These are phyloP conservation scores for Antennarius maculatus DNA, from an alignment of 2,797 vertebrate species.

Conservation along the genomic window DNA sequence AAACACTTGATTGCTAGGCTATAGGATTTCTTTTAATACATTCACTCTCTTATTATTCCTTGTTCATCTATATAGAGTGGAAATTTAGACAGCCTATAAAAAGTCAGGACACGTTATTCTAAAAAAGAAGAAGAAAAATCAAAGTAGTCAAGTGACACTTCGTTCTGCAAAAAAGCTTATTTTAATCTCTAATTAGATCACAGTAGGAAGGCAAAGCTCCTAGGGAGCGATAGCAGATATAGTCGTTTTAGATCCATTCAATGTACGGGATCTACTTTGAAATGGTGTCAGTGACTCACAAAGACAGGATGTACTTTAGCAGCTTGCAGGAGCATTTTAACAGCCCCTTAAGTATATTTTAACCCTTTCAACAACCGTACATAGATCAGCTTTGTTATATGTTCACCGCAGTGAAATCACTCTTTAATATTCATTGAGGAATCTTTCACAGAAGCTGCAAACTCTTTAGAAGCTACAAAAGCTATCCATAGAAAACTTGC, in stretches of 20 bases:
- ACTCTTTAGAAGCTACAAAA: constrained; percentile 7
- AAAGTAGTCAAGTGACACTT: constrained; percentile 45
- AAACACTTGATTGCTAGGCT: constrained; percentile 53
- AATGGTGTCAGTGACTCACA: constrained; percentile 55
- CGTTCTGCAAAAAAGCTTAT: constrained; percentile 43
- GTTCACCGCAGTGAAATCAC: background rate
- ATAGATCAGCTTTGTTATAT: background rate
- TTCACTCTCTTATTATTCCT: constrained; percentile 36
- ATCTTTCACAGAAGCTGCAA: background rate
- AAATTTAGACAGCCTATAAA: constrained; percentile 37
- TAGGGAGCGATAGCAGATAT: constrained; percentile 40
- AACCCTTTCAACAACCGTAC: constrained; percentile 27
- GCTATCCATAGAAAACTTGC: constrained; percentile 2
- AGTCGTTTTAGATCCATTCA: constrained; percentile 58
- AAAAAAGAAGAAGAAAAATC: constrained; percentile 14
- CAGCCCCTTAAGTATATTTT: constrained; percentile 24
- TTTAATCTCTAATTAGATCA: constrained; percentile 71
- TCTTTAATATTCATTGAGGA: too few species aligned
- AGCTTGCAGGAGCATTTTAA: constrained; percentile 12
- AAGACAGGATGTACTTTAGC: constrained; percentile 17
- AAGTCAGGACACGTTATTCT: constrained; percentile 31
- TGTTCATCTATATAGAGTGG: constrained; percentile 34
- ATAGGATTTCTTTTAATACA: constrained; percentile 51
- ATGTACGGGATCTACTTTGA: constrained; percentile 47
- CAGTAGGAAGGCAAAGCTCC: constrained; percentile 50